Evolutionary conservation across 2,888 invertebrate genomes (phyloP), one percentile per base, ranked within the genome.

Genomic region (Temnothorax ravouxi): DNA sequence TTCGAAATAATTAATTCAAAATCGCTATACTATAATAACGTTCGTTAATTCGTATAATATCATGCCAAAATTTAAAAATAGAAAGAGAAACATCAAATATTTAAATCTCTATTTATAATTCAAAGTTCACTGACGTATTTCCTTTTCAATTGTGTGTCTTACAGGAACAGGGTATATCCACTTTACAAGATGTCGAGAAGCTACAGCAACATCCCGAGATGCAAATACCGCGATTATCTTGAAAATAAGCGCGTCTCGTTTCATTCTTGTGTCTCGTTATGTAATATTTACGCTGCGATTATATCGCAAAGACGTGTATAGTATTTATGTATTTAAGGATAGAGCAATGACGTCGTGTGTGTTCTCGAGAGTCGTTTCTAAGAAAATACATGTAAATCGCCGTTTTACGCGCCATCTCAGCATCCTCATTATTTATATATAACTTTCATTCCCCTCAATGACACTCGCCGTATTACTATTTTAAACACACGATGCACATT

Each of bases 91-190:
- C n/a, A n/a, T 77, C 5, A 15, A 11, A 66, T 29, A 38, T 54
- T 54, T 29, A 44, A 52, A 64, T 66, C 2, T 50, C 3, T 8
- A 44, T 67, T 4, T 29, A n/a, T n/a, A 67, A 71, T 59, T 38
- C 8, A 13, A 47, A 9, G 2, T 34, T 25, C 11, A 52, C 50
- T 80, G 21, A 34, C 2, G 4, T 69, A 64, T 64, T 71, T 72
- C 18, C 5, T n/a, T 76, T 56, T 9, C 3, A 56, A 54, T 84
- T 83, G 25, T 71, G 4, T 86, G 56, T 72, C 84, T 84, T 69
- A 38, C 84, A 95, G 95, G 94, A 97, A 87, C 97, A 97, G 88
- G 97, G 97, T 72, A 96, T 97, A 90, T 97, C 97, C 85, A 97
- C 97, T 8, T 92, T 97, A 88, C 96, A 96, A 41, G 97, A 97